Percentiles rank a stretch among this genome's conserved stretches.
These are phyloP conservation scores for Emys orbicularis DNA, from an alignment of 2,797 vertebrate species.

Conservation along the genomic window DNA sequence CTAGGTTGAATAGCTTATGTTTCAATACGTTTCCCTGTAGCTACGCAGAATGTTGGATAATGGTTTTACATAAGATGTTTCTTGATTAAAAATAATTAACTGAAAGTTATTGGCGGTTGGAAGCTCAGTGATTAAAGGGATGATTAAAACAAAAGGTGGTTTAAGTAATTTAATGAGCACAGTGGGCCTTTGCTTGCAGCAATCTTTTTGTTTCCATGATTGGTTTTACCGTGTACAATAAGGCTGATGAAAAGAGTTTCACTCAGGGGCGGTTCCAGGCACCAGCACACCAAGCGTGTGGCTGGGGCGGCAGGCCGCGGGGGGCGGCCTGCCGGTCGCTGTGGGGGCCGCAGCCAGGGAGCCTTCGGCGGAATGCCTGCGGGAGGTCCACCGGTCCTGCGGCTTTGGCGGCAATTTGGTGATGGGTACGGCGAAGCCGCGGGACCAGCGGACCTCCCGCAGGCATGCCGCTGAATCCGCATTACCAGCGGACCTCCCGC, in stretches of 20 bases:
- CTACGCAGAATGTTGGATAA: background rate
- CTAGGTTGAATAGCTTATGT: background rate
- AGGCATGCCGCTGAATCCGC: too few species aligned
- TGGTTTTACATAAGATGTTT: background rate
- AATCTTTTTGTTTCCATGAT: background rate
- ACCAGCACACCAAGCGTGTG: too few species aligned
- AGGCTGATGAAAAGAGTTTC: conserved; percentile 9
- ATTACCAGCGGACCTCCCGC: too few species aligned
- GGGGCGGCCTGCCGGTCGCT: too few species aligned
- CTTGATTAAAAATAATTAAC: background rate
- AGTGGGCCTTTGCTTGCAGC: background rate
- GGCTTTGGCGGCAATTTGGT: too few species aligned
- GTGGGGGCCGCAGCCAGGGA: too few species aligned
- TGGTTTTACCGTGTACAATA: conserved; percentile 8
- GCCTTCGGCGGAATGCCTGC: too few species aligned
- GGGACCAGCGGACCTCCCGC: too few species aligned
- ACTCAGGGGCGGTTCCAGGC: background rate
- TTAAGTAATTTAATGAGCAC: conserved; percentile 16
- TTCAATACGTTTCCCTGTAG: background rate
- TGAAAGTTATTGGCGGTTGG: background rate
- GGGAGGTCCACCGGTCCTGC: too few species aligned
- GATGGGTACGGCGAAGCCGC: too few species aligned
- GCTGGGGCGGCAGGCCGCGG: too few species aligned
- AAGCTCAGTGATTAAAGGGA: background rate
- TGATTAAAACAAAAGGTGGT: conserved; percentile 22